Base-by-base conservation (phyloP, 1,140 invertebrate genomes). In the Protaetia brevitarsis region DNA sequence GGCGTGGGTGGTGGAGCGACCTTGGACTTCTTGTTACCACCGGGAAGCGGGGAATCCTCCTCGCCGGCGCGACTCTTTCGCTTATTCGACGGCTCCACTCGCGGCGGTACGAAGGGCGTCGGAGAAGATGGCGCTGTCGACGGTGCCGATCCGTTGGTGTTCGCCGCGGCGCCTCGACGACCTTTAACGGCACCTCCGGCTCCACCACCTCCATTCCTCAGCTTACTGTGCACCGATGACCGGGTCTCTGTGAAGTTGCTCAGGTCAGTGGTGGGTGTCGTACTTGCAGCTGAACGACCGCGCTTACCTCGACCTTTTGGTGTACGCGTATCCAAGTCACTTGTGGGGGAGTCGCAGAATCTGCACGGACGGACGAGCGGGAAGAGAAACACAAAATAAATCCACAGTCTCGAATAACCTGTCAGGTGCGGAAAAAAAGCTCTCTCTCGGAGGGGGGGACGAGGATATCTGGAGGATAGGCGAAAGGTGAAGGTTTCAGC, bases 291-390 rank as follows among this genome's bases (percentile, higher is more conserved):
- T 30, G 69, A 68, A 67, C 69, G 67, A 61, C 69, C 69, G 61
- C 69, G 66, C 79, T 97, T 97, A 28, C 90, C 92, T 69, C 95
- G 87, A 13, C 95, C 92, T 82, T 98, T 98, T 3, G 94, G 93
- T 67, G 93, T 94, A 72, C 95, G 85, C 56, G 92, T 89, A 78
- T 98, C 96, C 75, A 98, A 83, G 79, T 98, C 96, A 82, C 94
- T 95, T 26, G 95, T 96, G 29, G 96, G 96, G 21, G 96, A 98
- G 81, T 98, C 96, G 85, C 95, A 97, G 82, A 97, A 96, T 81
- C 95, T 93, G 81, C 13, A 81, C 13, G 16, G n/a, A 19, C 19
- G 41, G 41, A 21, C 41, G 41, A 59, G 10, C 57, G 57, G 57
- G 57, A 59, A 59, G 29, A 59, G 29, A 59, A 59, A 29, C 57